These are phyloP conservation scores for Caenorhabditis tropicalis DNA, from an alignment of 1,140 invertebrate genomes.

Conservation along the genomic window DNA sequence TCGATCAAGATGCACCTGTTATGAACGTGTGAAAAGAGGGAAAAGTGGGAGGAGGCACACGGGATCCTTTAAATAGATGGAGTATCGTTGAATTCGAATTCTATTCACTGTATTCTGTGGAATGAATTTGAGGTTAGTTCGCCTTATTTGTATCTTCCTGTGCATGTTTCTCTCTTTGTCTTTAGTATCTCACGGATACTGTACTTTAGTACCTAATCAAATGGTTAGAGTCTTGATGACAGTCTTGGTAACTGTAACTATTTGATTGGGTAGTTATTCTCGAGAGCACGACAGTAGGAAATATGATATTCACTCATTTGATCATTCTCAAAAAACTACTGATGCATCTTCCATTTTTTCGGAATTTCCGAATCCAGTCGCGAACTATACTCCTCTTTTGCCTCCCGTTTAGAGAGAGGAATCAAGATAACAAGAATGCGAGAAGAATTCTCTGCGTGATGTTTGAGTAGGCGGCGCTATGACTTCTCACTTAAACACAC, in stretches of 20 bases:
- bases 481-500: not conserved
- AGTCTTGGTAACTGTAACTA: too few relatives aligned
- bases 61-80: not conserved
- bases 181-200: too few relatives aligned
- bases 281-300: too few relatives aligned
- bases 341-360: not conserved
- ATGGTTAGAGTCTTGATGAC: too few relatives aligned
- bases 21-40: not conserved
- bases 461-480: not conserved
- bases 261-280: too few relatives aligned
- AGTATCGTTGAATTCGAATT: not conserved
- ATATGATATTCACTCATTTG: too few relatives aligned
- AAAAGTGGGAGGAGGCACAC: not conserved
- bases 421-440: not conserved
- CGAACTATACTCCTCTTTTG: not conserved
- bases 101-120: not conserved
- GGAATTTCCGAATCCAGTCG: not conserved
- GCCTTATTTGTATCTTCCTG: too few relatives aligned
- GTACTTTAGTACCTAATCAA: too few relatives aligned
- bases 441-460: not conserved
- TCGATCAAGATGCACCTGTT: not conserved
- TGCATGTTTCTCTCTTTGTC: too few relatives aligned
- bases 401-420: too few relatives aligned
- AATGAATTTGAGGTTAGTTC: too few relatives aligned
- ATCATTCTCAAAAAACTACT: too few relatives aligned